Base-by-base conservation (phyloP, 2,113 vertebrate genomes). In the Seriola quinqueradiata region DNA sequence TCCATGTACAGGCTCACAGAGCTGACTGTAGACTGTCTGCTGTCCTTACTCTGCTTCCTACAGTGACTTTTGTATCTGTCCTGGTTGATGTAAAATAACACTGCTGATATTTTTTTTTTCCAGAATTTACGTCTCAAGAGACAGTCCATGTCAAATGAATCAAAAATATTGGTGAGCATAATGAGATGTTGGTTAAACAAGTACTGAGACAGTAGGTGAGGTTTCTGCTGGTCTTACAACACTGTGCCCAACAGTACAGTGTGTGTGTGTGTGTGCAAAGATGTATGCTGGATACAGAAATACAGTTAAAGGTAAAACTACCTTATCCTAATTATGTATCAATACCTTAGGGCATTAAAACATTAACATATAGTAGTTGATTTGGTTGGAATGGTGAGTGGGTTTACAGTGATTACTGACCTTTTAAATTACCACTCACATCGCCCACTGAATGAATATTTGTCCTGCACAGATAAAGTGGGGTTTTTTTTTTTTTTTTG, bases 401-500 rank as follows among this genome's bases (percentile, higher is more conserved):
- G 8, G 4, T 5, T 46, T 50, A 50, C 54, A 60, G 1, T 16
- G 21, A 44, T 46, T 3, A 46, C 23, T 42, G n/a, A 75, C 48
- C 61, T 46, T 23, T 36, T 59, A 32, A 32, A 58, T 63, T n/a
- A 32, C 4, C 38, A 28, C 7, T 34, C 8, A 55, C 77, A 59
- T 8, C 32, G 34, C 9, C 16, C 3, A 58, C 13, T 61, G 32
- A 85, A 48, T 57, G 57, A 71, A 16, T 64, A 59, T 73, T 70
- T 57, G 63, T 64, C 13, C 28, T 71, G 57, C 5, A 2, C 28
- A 65, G 58, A 77, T 73, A 7, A 17, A 40, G 4, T 52, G 40
- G 25, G 25, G 1, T 1, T 58, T 78, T 74, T 59, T 68, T 42
- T 42, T 42, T 42, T 38, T 38, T 38, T 79, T 60, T 69, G 16